Conservation (phyloP, 2,113 vertebrate species). For the Empidonax alnorum region DNA sequence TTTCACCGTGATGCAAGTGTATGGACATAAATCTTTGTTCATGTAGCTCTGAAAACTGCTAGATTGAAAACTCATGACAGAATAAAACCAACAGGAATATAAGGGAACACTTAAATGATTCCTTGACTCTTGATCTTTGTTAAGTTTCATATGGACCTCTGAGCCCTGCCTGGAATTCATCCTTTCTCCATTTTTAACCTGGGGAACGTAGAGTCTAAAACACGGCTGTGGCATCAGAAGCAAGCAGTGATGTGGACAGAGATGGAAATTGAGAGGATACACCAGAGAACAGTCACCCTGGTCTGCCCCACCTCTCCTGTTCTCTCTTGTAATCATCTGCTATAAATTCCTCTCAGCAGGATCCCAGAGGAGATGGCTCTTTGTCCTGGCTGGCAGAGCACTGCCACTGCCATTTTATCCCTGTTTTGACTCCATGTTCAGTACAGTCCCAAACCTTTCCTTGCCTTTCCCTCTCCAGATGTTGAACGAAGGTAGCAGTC, state of each 20-base stretch:
- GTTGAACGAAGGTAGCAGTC: neutral
- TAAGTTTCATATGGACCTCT: neutral
- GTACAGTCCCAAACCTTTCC: neutral
- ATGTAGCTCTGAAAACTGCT: neutral
- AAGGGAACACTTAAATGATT: neutral
- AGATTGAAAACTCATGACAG: neutral
- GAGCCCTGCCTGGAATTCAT: slow-evolving; percentile 17
- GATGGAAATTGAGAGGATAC: neutral
- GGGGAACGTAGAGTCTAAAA: neutral
- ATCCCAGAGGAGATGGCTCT: neutral
- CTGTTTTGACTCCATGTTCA: neutral
- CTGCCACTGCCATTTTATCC: neutral
- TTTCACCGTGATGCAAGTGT: neutral
- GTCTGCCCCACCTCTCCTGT: neutral
- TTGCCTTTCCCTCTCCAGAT: neutral
- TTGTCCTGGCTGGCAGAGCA: neutral
- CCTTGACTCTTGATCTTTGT: neutral
- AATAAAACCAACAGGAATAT: neutral
- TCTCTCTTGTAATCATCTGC: neutral
- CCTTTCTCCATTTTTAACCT: neutral
- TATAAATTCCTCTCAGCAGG: neutral
- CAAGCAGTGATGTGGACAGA: neutral
- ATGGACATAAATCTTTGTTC: neutral
- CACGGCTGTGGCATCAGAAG: neutral
- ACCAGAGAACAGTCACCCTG: neutral